Percentiles rank a stretch among this genome's conserved stretches.
Conservation (phyloP, 30 jellyfish, hydroid and myxozoan genomes). For the Nemopilema nomurai region DNA sequence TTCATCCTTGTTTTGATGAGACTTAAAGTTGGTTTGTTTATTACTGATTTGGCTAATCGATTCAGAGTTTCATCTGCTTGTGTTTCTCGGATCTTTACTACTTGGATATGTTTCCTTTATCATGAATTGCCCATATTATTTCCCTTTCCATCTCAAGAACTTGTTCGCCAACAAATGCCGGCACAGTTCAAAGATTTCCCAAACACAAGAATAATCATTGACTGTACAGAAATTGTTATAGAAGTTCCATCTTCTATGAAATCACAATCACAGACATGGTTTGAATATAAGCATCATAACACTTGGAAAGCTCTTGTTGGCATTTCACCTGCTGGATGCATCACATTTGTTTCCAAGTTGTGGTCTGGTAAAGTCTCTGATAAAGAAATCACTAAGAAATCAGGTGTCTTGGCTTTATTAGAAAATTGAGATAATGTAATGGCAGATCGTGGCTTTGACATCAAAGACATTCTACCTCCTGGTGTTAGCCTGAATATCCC, state of each 20-base stretch:
- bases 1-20: conserved; percentile 52
- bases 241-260: conserved; percentile 43
- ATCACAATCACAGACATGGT: conserved; percentile 34
- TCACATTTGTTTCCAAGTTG: conserved; percentile 32
- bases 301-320: conserved; percentile 48
- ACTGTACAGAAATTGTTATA: conserved; percentile 22
- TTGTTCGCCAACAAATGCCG: conserved; percentile 2
- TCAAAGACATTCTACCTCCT: conserved; percentile 31
- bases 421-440: conserved; percentile 49
- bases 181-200: conserved; percentile 6
- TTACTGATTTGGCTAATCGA: not conserved
- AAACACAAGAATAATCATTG: conserved; percentile 30
- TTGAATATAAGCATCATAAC: conserved; percentile 3
- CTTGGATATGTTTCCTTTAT: conserved; percentile 33
- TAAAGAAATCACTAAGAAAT: conserved; percentile 41
- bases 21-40: conserved; percentile 5
- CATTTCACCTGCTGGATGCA: conserved; percentile 28
- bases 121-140: conserved; percentile 21
- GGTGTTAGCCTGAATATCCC: conserved; percentile 48
- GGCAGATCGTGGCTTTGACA: conserved; percentile 70
- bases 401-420: conserved; percentile 30
- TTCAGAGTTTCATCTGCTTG: conserved; percentile 23
- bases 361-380: conserved; percentile 50
- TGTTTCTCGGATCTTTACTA: conserved; percentile 18
- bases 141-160: conserved; percentile 27